Evolutionary conservation across 1,140 invertebrate species (phyloP).

Genomic region (Drosophila navojoa): DNA sequence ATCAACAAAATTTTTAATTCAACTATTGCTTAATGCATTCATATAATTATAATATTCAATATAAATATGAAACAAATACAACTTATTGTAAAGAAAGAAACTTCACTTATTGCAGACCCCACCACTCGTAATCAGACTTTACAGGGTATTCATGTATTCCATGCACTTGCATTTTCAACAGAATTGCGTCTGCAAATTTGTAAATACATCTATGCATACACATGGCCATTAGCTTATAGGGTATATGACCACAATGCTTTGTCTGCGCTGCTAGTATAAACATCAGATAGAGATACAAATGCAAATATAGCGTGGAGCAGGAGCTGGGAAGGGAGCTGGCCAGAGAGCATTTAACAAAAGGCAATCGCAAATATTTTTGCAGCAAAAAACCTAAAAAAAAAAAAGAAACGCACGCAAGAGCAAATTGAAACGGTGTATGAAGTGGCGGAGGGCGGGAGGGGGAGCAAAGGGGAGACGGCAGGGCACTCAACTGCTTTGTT

Average conservation of each 20-base stretch:
- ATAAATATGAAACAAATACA: no score
- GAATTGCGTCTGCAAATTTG: neutral
- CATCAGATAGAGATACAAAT: constrained; percentile 31
- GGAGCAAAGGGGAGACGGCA: no score
- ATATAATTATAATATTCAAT: no score
- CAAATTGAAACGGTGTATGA: constrained; percentile 3
- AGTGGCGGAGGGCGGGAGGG: neutral
- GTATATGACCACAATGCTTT: constrained; percentile 30
- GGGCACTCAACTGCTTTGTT: constrained; percentile 30
- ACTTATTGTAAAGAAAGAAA: neutral
- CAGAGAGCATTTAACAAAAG: constrained; percentile 47
- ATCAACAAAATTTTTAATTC: no score
- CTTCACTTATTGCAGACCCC: neutral
- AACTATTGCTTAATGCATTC: no score
- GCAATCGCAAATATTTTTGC: constrained; percentile 53
- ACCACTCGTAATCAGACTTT: neutral
- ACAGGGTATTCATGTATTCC: neutral
- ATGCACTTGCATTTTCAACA: no score
- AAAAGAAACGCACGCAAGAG: constrained; percentile 26
- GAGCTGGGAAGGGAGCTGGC: neutral
- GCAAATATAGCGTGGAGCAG: neutral
- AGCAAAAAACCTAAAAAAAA: constrained; percentile 33
- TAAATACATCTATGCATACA: neutral
- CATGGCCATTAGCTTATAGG: neutral
- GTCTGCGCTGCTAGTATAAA: constrained; percentile 41